A percentile compares a stretch with the other conserved stretches of the same genome.
Evolutionary conservation across 2,888 invertebrate genomes (phyloP).

Genomic region (Plusia festucae): DNA sequence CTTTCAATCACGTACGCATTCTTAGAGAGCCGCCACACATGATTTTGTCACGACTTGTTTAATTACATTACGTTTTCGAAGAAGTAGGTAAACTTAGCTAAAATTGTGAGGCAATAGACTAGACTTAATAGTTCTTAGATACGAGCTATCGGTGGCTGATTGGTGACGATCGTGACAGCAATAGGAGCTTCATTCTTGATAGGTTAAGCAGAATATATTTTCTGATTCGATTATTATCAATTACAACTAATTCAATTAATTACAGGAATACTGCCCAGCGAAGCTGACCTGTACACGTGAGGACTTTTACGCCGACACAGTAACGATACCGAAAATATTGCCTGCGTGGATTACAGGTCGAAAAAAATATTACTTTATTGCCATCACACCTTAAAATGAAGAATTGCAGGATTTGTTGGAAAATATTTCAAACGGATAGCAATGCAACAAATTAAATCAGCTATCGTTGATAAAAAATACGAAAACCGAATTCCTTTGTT

Average conservation of each 20-base stretch:
- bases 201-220: conserved; percentile 3
- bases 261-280: too few species aligned
- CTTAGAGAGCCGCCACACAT: conserved; percentile 52
- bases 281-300: too few species aligned
- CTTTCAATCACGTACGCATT: conserved; percentile 60
- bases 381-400: too few species aligned
- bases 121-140: conserved; percentile 12
- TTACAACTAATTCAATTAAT: not conserved
- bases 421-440: not conserved
- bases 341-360: too few species aligned
- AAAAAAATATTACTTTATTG: too few species aligned
- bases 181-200: not conserved
- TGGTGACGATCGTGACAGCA: conserved; percentile 2
- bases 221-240: not conserved
- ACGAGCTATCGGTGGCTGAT: not conserved
- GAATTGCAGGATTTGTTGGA: too few species aligned
- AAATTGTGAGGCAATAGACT: conserved; percentile 31
- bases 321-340: too few species aligned
- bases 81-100: conserved; percentile 30
- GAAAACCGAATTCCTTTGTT: too few species aligned
- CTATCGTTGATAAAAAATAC: too few species aligned
- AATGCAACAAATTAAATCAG: too few species aligned
- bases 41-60: conserved; percentile 66
- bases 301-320: too few species aligned
- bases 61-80: conserved; percentile 39